A percentile compares a stretch with the other conserved stretches of the same genome.
phyloP scores from a whole-genome alignment of 2,113 vertebrate genomes.

The Alethe castanea region DNA sequence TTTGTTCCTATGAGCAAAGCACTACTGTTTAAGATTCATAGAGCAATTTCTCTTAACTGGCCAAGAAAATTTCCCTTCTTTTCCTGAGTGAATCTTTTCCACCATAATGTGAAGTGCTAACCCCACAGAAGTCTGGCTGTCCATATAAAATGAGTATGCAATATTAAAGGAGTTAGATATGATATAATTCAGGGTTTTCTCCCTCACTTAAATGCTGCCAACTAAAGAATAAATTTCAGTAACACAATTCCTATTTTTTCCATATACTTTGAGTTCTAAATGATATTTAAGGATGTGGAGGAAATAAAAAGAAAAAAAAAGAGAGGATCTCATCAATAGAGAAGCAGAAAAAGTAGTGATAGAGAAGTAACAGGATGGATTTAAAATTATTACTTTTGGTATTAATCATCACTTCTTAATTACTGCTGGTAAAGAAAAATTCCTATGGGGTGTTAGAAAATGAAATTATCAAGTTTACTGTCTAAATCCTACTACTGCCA shows the following conservation, averaged over 20 bases:
- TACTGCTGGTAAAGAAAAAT: neutral
- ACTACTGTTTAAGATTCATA: neutral
- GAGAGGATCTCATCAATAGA: accelerated
- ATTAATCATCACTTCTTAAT: neutral
- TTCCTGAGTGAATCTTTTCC: neutral
- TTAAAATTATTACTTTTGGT: neutral
- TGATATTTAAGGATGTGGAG: neutral
- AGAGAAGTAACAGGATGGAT: neutral
- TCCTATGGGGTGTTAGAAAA: neutral
- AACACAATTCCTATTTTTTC: neutral
- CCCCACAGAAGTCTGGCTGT: neutral
- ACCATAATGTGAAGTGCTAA: neutral
- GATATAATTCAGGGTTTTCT: neutral
- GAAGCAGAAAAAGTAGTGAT: neutral
- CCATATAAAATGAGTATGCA: neutral
- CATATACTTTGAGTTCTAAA: neutral
- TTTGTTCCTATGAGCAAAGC: neutral
- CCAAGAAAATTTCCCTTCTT: neutral
- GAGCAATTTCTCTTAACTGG: neutral
- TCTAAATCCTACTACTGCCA: neutral
- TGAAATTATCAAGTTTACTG: neutral
- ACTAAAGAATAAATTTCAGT: neutral
- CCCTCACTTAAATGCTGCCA: neutral
- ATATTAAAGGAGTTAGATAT: neutral
- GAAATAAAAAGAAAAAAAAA: neutral